phyloP scores from a whole-genome alignment of 1,140 invertebrate species.

The Drosophila melanica region DNA sequence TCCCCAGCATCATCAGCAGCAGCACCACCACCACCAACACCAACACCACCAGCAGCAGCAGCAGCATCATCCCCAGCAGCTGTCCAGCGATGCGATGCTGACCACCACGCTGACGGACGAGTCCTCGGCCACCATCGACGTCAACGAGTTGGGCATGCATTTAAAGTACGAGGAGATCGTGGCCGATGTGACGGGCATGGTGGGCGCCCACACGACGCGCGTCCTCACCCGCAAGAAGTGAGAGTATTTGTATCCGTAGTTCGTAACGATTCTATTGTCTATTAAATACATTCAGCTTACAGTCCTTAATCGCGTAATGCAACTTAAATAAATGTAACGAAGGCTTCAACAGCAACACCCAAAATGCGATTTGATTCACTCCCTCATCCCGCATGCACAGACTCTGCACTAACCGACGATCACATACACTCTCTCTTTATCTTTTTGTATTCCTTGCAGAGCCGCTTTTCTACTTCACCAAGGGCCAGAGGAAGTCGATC shows the following conservation, averaged over 20 bases:
- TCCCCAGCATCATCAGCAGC: conserved; percentile 31
- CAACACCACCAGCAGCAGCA: conserved; percentile 52
- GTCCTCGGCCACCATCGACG: conserved; percentile 67
- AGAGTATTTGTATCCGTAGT: conserved; percentile 8
- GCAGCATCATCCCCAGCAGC: conserved; percentile 39
- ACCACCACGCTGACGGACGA: conserved; percentile 60
- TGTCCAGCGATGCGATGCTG: conserved; percentile 62
- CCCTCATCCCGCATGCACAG: too few relatives aligned
- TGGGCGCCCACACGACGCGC: conserved; percentile 35
- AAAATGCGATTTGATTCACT: not conserved
- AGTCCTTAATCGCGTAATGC: conserved; percentile 28
- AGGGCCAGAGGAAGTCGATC: conserved; percentile 72
- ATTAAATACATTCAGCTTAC: conserved; percentile 47
- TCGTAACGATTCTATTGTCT: conserved; percentile 18
- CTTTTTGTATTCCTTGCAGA: conserved; percentile 45
- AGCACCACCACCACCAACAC: conserved; percentile 31
- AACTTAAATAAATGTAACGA: conserved; percentile 45
- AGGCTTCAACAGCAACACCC: conserved; percentile 15
- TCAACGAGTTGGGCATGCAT: conserved; percentile 76
- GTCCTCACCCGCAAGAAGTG: conserved; percentile 60
- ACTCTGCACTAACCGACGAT: conserved; percentile 27
- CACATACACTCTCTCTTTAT: not conserved
- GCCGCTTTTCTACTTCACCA: conserved; percentile 59
- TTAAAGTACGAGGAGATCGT: conserved; percentile 83
- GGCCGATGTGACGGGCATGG: conserved; percentile 75